Conservation (phyloP, 92 coral and sea anemone genomes). For the Epizoanthus scotinus region DNA sequence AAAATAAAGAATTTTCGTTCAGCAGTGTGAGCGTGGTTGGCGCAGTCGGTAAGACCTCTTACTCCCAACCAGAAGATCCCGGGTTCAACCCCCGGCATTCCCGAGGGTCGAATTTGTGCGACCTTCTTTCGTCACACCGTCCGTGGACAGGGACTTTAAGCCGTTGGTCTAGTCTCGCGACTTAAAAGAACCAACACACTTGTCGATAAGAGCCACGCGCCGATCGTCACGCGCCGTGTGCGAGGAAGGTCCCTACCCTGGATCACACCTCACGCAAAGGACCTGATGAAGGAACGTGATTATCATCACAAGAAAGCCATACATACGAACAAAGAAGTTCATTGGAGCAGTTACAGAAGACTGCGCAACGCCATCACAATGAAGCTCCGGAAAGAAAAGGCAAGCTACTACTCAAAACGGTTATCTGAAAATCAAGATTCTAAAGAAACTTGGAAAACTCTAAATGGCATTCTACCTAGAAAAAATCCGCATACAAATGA, state of each 20-base stretch:
- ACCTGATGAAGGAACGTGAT: slow-evolving; percentile 52
- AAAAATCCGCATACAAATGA: neutral
- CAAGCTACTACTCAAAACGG: slow-evolving; percentile 27
- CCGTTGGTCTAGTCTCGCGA: no score
- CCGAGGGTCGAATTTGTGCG: no score
- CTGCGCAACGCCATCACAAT: slow-evolving; percentile 46
- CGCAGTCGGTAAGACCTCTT: no score
- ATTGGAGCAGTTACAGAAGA: slow-evolving; percentile 43
- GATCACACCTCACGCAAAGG: slow-evolving; percentile 52
- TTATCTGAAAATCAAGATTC: slow-evolving; percentile 29
- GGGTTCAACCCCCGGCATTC: no score
- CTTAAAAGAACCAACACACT: no score
- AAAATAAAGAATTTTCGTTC: no score
- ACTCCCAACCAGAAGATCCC: no score
- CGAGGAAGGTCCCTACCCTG: slow-evolving; percentile 59
- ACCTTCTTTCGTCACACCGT: no score
- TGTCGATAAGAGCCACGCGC: slow-evolving; percentile 50
- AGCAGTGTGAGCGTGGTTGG: no score
- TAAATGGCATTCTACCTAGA: slow-evolving; percentile 32
- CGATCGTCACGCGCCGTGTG: slow-evolving; percentile 44
- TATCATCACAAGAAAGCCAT: slow-evolving; percentile 62
- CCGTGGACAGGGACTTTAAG: no score
- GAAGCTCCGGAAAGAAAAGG: slow-evolving; percentile 41
- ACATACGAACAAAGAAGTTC: slow-evolving; percentile 48
- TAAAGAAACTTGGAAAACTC: slow-evolving; percentile 33